Conservation (phyloP, 2,113 vertebrate genomes). For the Callithrix jacchus region DNA sequence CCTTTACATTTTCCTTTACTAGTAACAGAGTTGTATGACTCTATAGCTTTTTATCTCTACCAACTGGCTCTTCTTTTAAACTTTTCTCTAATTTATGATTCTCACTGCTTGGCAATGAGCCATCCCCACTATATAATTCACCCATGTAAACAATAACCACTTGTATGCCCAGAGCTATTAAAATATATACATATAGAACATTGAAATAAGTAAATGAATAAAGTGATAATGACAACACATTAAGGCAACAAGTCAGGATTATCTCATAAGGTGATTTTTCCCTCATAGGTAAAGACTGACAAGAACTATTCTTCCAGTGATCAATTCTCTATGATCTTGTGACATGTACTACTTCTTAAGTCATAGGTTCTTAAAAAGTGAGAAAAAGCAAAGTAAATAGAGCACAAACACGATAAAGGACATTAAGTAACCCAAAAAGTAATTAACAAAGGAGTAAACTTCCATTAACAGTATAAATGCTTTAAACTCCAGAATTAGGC, state of each 20-base stretch:
- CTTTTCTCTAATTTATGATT: background rate
- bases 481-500: background rate
- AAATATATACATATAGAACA: background rate
- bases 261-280: background rate
- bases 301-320: background rate
- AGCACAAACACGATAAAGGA: background rate
- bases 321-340: background rate
- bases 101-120: background rate
- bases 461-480: background rate
- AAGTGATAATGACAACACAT: background rate
- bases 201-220: background rate
- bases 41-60: background rate
- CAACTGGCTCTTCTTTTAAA: background rate
- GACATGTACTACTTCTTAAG: background rate
- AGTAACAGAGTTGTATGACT: background rate
- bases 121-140: background rate
- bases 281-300: background rate
- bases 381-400: conserved; percentile 20
- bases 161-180: background rate
- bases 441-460: background rate
- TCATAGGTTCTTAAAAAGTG: conserved; percentile 7
- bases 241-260: background rate
- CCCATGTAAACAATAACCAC: too few relatives aligned
- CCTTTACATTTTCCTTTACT: background rate
- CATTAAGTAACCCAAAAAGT: background rate